phyloP scores from a whole-genome alignment of 2,113 vertebrate species.

The Candoia aspera region DNA sequence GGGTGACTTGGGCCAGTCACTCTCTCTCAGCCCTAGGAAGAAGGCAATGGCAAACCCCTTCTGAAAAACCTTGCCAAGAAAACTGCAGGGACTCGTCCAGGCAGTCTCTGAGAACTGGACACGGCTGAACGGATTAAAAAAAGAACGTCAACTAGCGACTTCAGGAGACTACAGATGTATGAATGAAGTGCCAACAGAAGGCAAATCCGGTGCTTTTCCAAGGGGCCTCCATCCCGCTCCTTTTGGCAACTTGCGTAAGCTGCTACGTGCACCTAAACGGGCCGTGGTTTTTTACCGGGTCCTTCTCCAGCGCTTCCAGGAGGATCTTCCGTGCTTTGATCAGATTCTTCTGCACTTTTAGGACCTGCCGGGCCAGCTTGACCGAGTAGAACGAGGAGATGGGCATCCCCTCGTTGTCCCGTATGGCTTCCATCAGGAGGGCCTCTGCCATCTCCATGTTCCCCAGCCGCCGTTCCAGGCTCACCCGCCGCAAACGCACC shows the following conservation, averaged over 20 bases:
- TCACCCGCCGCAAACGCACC: constrained; percentile 77
- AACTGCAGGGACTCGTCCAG: no score
- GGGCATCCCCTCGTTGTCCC: constrained; percentile 74
- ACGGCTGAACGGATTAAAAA: no score
- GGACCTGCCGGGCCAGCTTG: constrained; percentile 79
- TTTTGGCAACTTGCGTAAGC: not conserved
- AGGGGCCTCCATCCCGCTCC: not conserved
- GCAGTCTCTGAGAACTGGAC: no score
- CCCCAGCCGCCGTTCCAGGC: constrained; percentile 78
- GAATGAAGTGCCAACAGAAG: not conserved
- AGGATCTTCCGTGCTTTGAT: constrained; percentile 73
- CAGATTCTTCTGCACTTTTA: constrained; percentile 75
- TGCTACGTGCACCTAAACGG: not conserved
- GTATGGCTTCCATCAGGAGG: constrained; percentile 76
- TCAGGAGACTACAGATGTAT: not conserved
- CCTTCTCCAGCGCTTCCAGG: constrained; percentile 78
- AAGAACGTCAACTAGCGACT: no score
- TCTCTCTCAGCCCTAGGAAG: no score
- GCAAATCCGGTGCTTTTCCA: not conserved
- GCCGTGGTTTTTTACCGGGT: constrained; percentile 69
- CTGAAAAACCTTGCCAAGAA: no score
- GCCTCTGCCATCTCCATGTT: constrained; percentile 74
- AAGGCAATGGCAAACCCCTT: no score
- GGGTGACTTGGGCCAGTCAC: no score
- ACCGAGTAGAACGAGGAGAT: constrained; percentile 79